Evolutionary conservation across 2,113 vertebrate genomes (phyloP).

Genomic region (Archilochus colubris): DNA sequence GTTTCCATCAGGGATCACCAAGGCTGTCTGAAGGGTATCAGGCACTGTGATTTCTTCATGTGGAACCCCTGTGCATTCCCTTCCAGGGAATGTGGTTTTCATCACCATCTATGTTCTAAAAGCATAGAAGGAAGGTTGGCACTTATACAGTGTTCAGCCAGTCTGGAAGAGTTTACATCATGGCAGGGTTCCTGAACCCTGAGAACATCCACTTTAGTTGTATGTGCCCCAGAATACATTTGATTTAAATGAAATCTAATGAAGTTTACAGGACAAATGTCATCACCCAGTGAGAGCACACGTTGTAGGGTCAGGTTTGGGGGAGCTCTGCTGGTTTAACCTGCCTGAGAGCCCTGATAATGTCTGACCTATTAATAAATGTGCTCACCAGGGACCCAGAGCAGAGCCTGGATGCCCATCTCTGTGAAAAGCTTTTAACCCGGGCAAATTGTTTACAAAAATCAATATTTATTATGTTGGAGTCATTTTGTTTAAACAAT

Average conservation of each 20-base stretch:
- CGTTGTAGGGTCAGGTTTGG: not conserved
- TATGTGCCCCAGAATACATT: not conserved
- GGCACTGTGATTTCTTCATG: not conserved
- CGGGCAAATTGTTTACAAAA: not conserved
- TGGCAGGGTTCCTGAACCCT: not conserved
- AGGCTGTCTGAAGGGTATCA: not conserved
- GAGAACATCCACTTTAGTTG: not conserved
- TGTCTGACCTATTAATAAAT: not conserved
- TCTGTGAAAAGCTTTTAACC: not conserved
- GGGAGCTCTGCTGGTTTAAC: not conserved
- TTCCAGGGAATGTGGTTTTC: not conserved
- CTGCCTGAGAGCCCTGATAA: accelerated
- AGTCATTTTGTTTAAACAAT: not conserved
- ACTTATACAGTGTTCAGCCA: not conserved
- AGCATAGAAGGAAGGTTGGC: not conserved
- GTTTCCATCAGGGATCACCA: not conserved
- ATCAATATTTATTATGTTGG: not conserved
- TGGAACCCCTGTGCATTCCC: not conserved
- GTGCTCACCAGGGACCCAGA: not conserved
- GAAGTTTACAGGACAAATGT: not conserved
- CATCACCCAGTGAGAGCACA: not conserved
- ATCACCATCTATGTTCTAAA: not conserved
- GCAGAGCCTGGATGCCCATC: not conserved
- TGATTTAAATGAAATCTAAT: not conserved
- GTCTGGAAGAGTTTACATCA: not conserved